Base-by-base conservation (phyloP, 2,797 vertebrate species). In the Macroramphosus scolopax region DNA sequence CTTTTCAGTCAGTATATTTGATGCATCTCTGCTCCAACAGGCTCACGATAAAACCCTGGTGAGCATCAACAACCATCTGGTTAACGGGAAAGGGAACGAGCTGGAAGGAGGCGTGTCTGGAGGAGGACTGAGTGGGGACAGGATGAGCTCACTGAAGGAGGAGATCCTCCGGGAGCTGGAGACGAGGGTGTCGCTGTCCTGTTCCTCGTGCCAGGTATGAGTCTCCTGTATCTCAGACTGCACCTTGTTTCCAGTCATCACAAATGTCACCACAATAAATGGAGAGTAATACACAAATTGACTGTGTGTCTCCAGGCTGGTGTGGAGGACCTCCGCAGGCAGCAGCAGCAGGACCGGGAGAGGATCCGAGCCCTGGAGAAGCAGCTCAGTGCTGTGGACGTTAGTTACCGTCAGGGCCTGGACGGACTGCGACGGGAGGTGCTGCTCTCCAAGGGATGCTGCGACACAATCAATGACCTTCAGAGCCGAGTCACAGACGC, bases 321-420 rank as follows among this genome's bases (percentile, higher is more conserved):
- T 0, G 89, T 92, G 31, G 92, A 95, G 24, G 90, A 91, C 42
- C 81, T 98, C 51, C 88, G 80, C 18, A 70, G 71, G 16, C 92
- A 94, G 81, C 93, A 92, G 53, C 90, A 84, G 3, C 81, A 91
- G 40, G 92, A 95, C 59, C 68, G 74, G 1, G 93, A 97, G 10
- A 89, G 84, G 17, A 91, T 95, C 15, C 85, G 70, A 3, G 89
- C 88, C 0, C 78, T 98, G 70, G 93, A 96, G 84, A 95, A 96
- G 63, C 84, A 92, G 13, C 72, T 98, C 12, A 85, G 76, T 7
- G 89, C 85, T 0, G 43, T 91, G 77, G 90, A 95, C 2, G 78
- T 83, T 17, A 82, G 75, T 4, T 83, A 92, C 63, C 85, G 61
- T 7, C 89, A 90, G 17, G 71, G 69, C 0, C 45, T 90, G 42